Evolutionary conservation across 2,888 invertebrate genomes (phyloP), one percentile per base, ranked within the genome.

Genomic region (Mimumesa dahlbomi): DNA sequence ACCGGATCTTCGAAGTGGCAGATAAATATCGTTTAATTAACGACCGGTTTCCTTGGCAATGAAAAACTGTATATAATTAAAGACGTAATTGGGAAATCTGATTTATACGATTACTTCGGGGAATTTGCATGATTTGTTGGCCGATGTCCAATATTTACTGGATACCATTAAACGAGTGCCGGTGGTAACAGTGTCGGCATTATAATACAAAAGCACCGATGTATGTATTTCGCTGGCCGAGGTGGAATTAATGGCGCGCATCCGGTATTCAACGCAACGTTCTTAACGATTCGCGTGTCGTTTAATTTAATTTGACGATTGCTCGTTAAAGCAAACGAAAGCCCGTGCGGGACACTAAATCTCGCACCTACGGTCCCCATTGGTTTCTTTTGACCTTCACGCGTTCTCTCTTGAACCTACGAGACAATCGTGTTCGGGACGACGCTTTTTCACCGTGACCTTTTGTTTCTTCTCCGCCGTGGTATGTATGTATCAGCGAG

Each of bases 291-390:
- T 83, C 82, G 79, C 82, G 75, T 78, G 84, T 82, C 83, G 84
- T 86, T 86, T 86, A 85, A 85, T 85, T 85, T 84, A 85, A 87
- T 87, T 86, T 83, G 82, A 84, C 84, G 85, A 88, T 87, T 84
- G 85, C 82, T 85, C 84, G 85, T 87, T 88, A 86, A 83, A 82
- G 74, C 64, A 43, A 59, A 57, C 52, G 38, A 52, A 57, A 67
- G 68, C 68, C 64, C 62, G 68, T 66, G 68, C 65, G 58, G 64
- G 53, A 59, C 69, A 80, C 78, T 81, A 83, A 85, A 82, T 80
- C 71, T 82, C 76, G 70, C 84, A 75, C 77, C 77, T 81, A 68
- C 58, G 36, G 54, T 53, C 67, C 34, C 16, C n/a, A 18, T 14
- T 21, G 9, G 11, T 22, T 34, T 40, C 31, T 36, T 43, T 38